Evolutionary conservation across 2,888 invertebrate species (phyloP).

Genomic region (Chloroclysta siterata): DNA sequence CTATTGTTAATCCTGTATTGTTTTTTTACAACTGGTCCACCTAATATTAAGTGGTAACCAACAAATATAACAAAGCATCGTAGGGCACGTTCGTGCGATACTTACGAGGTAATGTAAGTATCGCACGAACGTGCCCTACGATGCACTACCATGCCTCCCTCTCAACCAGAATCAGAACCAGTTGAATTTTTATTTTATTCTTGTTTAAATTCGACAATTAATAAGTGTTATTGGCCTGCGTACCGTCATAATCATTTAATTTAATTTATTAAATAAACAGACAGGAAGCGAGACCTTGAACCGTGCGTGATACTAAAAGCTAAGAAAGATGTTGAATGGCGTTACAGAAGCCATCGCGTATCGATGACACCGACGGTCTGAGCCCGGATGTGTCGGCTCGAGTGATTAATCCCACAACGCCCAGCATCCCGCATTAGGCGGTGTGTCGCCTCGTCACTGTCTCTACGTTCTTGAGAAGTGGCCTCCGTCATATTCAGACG

Average conservation of each 20-base stretch:
- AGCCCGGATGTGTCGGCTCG: conserved; percentile 13
- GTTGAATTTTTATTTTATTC: no score
- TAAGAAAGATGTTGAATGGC: background rate
- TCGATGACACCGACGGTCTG: conserved; percentile 11
- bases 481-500: background rate
- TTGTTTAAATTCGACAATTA: no score
- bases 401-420: conserved; percentile 18
- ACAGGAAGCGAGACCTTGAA: background rate
- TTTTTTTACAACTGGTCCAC: no score
- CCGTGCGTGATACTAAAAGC: background rate
- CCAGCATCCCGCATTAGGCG: conserved; percentile 12
- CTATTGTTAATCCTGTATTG: no score
- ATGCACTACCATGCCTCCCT: no score
- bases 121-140: no score
- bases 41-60: no score
- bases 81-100: no score
- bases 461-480: background rate
- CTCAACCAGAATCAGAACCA: no score
- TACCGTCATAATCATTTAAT: background rate
- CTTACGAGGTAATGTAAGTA: no score
- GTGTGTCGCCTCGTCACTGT: conserved; percentile 7
- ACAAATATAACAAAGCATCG: no score
- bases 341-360: background rate
- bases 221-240: no score
- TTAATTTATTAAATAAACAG: background rate